phyloP scores from a whole-genome alignment of 2,888 invertebrate genomes.

The Brassicogethes aeneus region DNA sequence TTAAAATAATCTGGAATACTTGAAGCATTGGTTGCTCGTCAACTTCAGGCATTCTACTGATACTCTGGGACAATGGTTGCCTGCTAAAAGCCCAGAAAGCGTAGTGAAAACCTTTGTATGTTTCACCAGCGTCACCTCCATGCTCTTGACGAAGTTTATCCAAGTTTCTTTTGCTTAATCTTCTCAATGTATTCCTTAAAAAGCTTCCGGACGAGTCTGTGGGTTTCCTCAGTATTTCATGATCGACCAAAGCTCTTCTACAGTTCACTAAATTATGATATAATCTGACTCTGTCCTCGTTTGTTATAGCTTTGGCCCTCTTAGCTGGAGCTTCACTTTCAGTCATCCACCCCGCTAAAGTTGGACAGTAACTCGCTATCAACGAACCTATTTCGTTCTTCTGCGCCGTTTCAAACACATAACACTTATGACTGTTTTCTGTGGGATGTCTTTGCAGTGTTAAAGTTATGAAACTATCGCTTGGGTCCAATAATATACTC shows the following conservation, averaged over 20 bases:
- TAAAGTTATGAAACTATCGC: slow-evolving; percentile 86
- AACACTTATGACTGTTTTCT: slow-evolving; percentile 69
- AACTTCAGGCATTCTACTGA: slow-evolving; percentile 75
- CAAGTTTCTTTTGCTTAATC: slow-evolving; percentile 74
- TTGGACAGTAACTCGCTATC: slow-evolving; percentile 85
- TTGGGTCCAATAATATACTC: slow-evolving; percentile 82
- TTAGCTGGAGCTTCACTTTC: slow-evolving; percentile 60
- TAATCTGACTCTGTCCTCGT: slow-evolving; percentile 78
- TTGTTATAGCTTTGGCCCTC: slow-evolving; percentile 60
- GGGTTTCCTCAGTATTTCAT: slow-evolving; percentile 73
- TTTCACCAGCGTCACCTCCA: slow-evolving; percentile 65
- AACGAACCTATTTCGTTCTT: slow-evolving; percentile 88
- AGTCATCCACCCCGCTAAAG: slow-evolving; percentile 71
- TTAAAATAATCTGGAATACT: slow-evolving; percentile 82
- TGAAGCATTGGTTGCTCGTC: slow-evolving; percentile 81
- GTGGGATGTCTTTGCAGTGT: slow-evolving; percentile 66
- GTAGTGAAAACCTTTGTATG: slow-evolving; percentile 78
- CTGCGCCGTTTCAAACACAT: slow-evolving; percentile 84
- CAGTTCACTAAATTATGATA: slow-evolving; percentile 83
- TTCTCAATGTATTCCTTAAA: slow-evolving; percentile 76
- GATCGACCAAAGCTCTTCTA: slow-evolving; percentile 73
- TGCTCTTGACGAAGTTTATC: slow-evolving; percentile 67
- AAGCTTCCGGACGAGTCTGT: slow-evolving; percentile 79
- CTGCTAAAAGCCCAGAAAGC: slow-evolving; percentile 89
- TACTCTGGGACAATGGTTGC: slow-evolving; percentile 67